These are phyloP conservation scores for Zapornia atra DNA, from an alignment of 2,113 vertebrate species.

Conservation along the genomic window DNA sequence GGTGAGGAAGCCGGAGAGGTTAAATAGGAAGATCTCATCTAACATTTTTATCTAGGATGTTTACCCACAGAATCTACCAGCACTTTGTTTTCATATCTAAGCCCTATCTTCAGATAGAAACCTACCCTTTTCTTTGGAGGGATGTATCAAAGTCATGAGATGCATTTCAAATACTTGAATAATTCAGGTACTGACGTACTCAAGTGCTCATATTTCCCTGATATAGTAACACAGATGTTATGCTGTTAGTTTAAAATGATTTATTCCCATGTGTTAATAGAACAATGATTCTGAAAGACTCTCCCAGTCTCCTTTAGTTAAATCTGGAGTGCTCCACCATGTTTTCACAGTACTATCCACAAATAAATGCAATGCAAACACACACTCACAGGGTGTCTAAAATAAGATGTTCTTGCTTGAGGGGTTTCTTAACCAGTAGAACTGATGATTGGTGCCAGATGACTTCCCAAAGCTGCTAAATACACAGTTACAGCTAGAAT, in stretches of 20 bases:
- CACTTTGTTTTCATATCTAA: neutral
- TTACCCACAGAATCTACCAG: neutral
- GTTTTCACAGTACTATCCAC: neutral
- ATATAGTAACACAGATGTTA: neutral
- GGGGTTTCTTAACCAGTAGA: neutral
- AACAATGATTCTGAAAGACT: neutral
- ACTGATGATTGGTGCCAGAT: neutral
- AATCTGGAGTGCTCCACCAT: neutral
- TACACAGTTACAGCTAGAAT: neutral
- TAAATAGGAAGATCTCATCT: neutral
- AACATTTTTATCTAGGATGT: neutral
- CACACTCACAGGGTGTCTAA: neutral
- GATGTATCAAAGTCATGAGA: neutral
- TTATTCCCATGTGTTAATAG: neutral
- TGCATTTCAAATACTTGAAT: conserved; percentile 33
- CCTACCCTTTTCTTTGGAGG: neutral
- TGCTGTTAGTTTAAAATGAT: conserved; percentile 14
- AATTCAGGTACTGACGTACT: conserved; percentile 3
- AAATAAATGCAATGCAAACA: neutral
- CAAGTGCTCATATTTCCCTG: neutral
- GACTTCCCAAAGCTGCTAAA: neutral
- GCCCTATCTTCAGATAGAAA: neutral
- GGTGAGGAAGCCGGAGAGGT: neutral
- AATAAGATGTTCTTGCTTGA: neutral
- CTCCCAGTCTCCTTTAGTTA: neutral